Conservation (phyloP, 2,888 invertebrate species). For the Eupithecia insigniata region DNA sequence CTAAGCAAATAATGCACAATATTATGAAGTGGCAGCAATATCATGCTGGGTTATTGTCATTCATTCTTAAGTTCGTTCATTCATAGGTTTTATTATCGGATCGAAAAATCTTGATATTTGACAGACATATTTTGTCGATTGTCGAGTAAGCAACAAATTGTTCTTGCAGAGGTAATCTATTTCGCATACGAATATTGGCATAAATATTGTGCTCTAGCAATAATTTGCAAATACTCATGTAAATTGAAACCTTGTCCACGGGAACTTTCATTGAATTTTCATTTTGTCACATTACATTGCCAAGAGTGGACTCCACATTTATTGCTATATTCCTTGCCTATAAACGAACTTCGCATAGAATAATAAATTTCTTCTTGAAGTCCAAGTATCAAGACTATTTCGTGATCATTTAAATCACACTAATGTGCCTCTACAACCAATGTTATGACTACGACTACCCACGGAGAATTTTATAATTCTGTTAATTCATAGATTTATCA, state of each 20-base stretch:
- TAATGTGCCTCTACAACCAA: slow-evolving; percentile 44
- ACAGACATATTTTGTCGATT: background rate
- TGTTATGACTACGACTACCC: slow-evolving; percentile 71
- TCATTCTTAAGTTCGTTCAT: slow-evolving; percentile 47
- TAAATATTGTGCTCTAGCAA: background rate
- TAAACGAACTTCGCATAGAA: background rate
- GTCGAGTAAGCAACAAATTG: background rate
- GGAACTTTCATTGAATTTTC: background rate
- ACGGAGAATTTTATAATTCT: slow-evolving; percentile 54
- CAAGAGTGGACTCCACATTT: no score
- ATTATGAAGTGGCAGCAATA: background rate
- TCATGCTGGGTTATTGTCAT: slow-evolving; percentile 51
- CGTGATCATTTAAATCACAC: background rate
- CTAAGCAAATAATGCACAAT: background rate
- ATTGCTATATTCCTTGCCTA: background rate
- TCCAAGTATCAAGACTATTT: slow-evolving; percentile 26
- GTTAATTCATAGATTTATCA: slow-evolving; percentile 53
- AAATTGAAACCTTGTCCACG: background rate
- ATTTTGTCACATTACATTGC: background rate
- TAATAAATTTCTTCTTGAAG: background rate
- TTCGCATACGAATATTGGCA: background rate
- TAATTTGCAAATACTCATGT: background rate
- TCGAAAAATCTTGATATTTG: slow-evolving; percentile 32
- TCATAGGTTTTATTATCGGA: slow-evolving; percentile 17
- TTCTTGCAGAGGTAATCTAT: background rate